Evolutionary conservation across 2,113 vertebrate species (phyloP), one percentile per base, ranked within the genome.

Genomic region (Hemicordylus capensis): DNA sequence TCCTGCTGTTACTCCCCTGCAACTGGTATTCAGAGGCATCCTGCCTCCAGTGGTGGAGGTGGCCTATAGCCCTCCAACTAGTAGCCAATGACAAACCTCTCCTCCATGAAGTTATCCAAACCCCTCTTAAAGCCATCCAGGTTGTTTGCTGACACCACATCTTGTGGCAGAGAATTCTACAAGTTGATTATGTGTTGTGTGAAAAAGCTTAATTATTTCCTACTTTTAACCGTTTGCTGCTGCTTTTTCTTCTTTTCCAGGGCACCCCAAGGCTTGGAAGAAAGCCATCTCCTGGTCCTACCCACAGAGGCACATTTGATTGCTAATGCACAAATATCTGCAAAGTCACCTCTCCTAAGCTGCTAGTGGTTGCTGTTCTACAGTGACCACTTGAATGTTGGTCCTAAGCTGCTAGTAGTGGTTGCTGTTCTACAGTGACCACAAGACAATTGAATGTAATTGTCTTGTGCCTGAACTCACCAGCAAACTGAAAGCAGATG

Each of bases 191-290:
- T n/a, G n/a, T n/a, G n/a, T n/a, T n/a, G n/a, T n/a, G n/a, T n/a
- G n/a, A 0, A 6, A 56, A 88, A 44, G 19, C 64, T 82, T 66
- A 44, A 83, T 75, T 72, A 80, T 90, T 87, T 14, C 24, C 48
- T 72, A 31, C 59, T 4, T 85, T 84, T 91, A 83, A 91, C 26
- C 80, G 4, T 39, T 76, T 34, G 64, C 80, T 89, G 37, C 19
- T 89, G 82, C 86, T 75, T 87, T 88, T 37, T 90, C 86, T 75
- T 87, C 89, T 37, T 90, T 91, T 94, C 88, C 64, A 99, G 98
- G 97, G 98, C 85, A 99, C 98, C 2, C 98, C 98, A 42, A 96
- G 98, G 79, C 97, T 99, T 81, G 95, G 97, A 96, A 98, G 98
- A 84, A 99, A 98, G 94, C 97, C 94, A 4, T 98, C 98, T 69